Evolutionary conservation across 2,888 invertebrate genomes (phyloP), one percentile per base, ranked within the genome.

Genomic region (Rhodophaea formosa): DNA sequence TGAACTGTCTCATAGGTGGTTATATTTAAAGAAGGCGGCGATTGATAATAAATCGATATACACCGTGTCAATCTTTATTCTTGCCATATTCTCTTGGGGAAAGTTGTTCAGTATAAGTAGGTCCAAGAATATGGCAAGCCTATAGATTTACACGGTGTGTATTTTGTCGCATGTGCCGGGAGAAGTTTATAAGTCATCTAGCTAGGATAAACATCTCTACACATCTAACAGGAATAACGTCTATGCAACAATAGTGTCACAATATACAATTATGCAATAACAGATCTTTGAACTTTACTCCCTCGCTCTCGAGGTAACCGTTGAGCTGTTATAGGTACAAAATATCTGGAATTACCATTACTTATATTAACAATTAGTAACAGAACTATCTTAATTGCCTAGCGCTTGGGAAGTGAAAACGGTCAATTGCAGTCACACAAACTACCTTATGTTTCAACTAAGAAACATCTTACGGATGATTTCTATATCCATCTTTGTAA

Each of bases 281-380:
- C 79, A 76, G 74, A 73, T 69, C 65, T 70, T 69, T 39, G 75
- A 73, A 69, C 66, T 70, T 23, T 15, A 51, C 16, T 12, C 7
- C 35, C 16, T 12, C 10, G 35, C 15, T 35, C 51, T 51, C 35
- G 32, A 71, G 66, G 69, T 75, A 72, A 65, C 62, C 69, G 80
- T 86, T 85, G 86, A 86, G 87, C 85, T 85, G 85, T 76, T 66
- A 68, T 79, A 77, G 77, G 82, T 84, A 84, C 79, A 84, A 86
- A 86, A 83, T 80, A 79, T 79, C 75, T 81, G 79, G 77, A 85
- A 82, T 78, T 69, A 80, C 76, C 75, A 76, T 82, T 77, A 79
- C 77, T 74, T 79, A 77, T 57, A 55, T 60, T 77, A 79, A 80
- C 77, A 74, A 79, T 75, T 69, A 70, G 70, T 80, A 78, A 74